Conservation (phyloP, 2,113 vertebrate species). For the Zapornia atra region DNA sequence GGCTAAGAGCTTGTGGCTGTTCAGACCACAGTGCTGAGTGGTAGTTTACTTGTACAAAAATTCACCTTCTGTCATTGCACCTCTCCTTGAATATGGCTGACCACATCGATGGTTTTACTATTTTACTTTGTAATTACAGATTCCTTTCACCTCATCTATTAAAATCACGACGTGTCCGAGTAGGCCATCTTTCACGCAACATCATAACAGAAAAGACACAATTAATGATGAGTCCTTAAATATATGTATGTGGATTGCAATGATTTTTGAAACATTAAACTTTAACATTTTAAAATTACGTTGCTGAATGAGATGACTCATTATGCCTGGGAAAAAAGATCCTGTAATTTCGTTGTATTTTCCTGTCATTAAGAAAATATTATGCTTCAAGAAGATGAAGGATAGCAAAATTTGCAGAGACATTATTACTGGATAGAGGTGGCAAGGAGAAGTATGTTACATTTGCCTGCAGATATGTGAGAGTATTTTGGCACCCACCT, state of each 20-base stretch:
- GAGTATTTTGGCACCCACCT: neutral
- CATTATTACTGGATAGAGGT: neutral
- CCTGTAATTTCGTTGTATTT: slow-evolving; percentile 30
- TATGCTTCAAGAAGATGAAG: slow-evolving; percentile 25
- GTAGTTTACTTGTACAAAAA: neutral
- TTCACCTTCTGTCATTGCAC: neutral
- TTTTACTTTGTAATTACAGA: neutral
- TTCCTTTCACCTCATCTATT: neutral
- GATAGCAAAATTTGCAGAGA: slow-evolving; percentile 37
- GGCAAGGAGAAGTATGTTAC: neutral
- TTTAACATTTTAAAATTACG: neutral
- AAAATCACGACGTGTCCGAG: neutral
- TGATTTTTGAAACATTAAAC: neutral
- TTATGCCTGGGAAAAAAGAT: neutral
- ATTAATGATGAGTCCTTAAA: slow-evolving; percentile 8
- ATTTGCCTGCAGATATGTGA: neutral
- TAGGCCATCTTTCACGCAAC: neutral
- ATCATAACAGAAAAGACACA: neutral
- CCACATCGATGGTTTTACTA: neutral
- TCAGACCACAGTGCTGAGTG: neutral
- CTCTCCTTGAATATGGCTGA: neutral
- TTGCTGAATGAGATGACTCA: slow-evolving; percentile 42
- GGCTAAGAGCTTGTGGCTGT: neutral
- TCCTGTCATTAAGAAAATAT: slow-evolving; percentile 46
- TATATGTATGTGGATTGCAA: neutral